phyloP scores from a whole-genome alignment of 2,888 invertebrate species.

The Caenorhabditis sp. region DNA sequence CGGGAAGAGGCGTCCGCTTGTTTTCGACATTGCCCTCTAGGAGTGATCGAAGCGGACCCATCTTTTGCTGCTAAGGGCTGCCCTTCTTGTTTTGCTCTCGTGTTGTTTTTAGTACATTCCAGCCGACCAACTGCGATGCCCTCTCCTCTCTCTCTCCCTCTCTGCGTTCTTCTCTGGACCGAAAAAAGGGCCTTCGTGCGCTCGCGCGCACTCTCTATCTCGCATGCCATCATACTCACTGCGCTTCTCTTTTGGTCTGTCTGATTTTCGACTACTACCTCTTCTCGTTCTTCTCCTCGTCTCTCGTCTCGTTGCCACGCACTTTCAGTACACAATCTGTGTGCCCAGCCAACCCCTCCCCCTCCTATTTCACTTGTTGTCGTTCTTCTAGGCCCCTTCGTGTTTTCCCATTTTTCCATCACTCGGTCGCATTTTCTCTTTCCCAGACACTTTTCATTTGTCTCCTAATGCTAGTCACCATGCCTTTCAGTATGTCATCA shows the following conservation, averaged over 20 bases:
- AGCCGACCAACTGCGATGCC: background rate
- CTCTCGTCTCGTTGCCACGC: constrained; percentile 16
- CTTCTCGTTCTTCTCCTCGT: background rate
- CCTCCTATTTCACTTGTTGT: constrained; percentile 10
- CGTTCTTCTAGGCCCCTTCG: constrained; percentile 7
- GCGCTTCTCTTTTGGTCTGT: constrained; percentile 52
- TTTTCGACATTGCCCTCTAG: constrained; percentile 17
- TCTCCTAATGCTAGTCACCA: background rate
- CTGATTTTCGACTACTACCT: constrained; percentile 44
- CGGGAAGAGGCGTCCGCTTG: constrained; percentile 6
- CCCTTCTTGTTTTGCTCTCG: constrained; percentile 53
- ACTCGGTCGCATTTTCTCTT: constrained; percentile 19
- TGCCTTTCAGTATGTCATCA: constrained; percentile 6
- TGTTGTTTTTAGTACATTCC: constrained; percentile 59
- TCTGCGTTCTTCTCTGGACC: constrained; percentile 11
- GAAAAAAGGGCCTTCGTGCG: background rate
- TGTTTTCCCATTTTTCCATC: constrained; percentile 4
- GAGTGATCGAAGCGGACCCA: constrained; percentile 27
- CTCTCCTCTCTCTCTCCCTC: constrained; percentile 23
- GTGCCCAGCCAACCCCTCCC: constrained; percentile 15
- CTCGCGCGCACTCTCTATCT: constrained; percentile 13
- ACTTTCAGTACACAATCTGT: constrained; percentile 57
- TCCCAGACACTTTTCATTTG: constrained; percentile 19
- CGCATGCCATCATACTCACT: too few relatives aligned
- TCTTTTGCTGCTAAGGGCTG: constrained; percentile 20